Evolutionary conservation across 2,797 vertebrate genomes (phyloP), one percentile per base, ranked within the genome.

Genomic region (Orestias chungarensis): DNA sequence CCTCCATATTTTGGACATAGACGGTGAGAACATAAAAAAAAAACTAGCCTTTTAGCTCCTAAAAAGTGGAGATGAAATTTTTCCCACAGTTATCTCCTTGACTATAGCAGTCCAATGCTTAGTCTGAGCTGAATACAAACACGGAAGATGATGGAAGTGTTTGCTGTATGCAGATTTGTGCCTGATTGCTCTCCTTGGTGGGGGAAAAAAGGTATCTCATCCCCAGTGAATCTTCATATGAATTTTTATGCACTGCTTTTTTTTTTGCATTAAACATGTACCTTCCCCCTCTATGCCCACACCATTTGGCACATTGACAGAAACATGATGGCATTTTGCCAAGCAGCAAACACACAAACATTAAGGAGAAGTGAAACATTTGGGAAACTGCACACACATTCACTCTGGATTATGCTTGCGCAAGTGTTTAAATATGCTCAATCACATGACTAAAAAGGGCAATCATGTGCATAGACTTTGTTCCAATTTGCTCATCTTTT

Each of bases 211-310:
- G 20, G 70, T 46, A 2, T 61, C 78, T 74, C 50, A 27, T 80
- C 79, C 76, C 77, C 64, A 10, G 55, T 73, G 82, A 85, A 68
- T 46, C 64, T 74, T 85, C 65, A 64, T 84, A 57, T 78, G 57
- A 87, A 80, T 83, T 85, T 85, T 88, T 71, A 73, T 78, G 80
- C 71, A 52, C 85, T 87, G 66, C 72, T 74, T 83, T 85, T 62
- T 74, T 83, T 85, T 62, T 85, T 81, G 71, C 77, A 84, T 86
- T 85, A 71, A 87, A 87, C 71, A 79, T 84, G 35, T 25, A 1
- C 23, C 7, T 20, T 23, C 23, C 59, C 35, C 59, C 23, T 9
- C 9, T 31, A 20, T 66, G 3, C 20, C 52, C 75, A 68, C 82
- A 77, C 73, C 79, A 80, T 74, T 54, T 46, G 83, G 88, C 50